These are phyloP conservation scores for Brachionichthys hirsutus DNA, from an alignment of 2,113 vertebrate genomes.

Conservation along the genomic window DNA sequence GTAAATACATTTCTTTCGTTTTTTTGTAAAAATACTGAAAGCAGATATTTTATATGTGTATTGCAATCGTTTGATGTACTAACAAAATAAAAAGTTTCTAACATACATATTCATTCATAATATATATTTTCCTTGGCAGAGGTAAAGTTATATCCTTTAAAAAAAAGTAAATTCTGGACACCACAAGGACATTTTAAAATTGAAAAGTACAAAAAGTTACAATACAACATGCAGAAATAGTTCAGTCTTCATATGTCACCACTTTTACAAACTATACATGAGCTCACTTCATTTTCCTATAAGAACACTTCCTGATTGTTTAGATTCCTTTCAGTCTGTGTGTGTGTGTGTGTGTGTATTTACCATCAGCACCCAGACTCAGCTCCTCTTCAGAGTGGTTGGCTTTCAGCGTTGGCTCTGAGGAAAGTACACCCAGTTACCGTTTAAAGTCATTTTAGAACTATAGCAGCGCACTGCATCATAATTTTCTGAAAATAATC, in stretches of 20 bases:
- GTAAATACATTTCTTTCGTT: too few species aligned
- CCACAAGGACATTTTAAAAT: background rate
- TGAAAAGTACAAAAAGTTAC: background rate
- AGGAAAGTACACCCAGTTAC: background rate
- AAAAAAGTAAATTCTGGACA: too few species aligned
- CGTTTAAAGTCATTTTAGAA: background rate
- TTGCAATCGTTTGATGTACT: too few species aligned
- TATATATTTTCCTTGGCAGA: too few species aligned
- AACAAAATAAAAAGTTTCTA: too few species aligned
- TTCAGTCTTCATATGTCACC: background rate
- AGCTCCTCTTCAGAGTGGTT: slow-evolving; percentile 84
- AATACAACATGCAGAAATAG: too few species aligned
- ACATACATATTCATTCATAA: too few species aligned
- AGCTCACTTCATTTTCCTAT: slow-evolving; percentile 21
- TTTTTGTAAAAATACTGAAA: too few species aligned
- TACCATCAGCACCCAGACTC: slow-evolving; percentile 87
- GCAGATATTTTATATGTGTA: too few species aligned
- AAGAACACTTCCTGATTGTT: slow-evolving; percentile 12
- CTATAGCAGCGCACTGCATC: background rate
- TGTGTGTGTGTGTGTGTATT: slow-evolving; percentile 7
- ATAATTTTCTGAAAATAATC: background rate
- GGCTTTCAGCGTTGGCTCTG: slow-evolving; percentile 70
- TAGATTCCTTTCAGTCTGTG: slow-evolving; percentile 3
- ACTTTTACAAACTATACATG: too few species aligned
- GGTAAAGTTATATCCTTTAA: too few species aligned